Conservation (phyloP, 92 coral and sea anemone species). For the Isaurus tuberculatus region DNA sequence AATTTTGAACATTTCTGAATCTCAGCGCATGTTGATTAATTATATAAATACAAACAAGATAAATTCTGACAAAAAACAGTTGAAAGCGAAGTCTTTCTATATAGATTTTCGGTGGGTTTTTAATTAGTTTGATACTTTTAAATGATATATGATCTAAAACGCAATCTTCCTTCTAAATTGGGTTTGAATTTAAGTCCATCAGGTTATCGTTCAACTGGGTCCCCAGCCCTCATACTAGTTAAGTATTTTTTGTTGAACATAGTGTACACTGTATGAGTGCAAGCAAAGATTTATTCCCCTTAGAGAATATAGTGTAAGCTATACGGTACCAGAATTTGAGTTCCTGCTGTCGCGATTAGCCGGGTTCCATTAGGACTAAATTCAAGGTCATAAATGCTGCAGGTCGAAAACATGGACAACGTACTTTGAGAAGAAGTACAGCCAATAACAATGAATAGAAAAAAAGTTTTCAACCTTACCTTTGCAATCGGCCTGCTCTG, state of each 20-base stretch:
- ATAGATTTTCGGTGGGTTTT: not conserved
- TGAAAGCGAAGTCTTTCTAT: too few species aligned
- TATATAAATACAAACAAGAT: too few species aligned
- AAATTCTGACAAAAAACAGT: too few species aligned
- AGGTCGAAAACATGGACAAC: not conserved
- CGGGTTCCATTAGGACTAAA: constrained; percentile 87
- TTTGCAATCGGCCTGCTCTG: constrained; percentile 66
- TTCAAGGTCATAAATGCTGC: constrained; percentile 82
- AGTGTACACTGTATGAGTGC: not conserved
- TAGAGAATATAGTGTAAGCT: not conserved
- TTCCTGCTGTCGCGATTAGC: constrained; percentile 89
- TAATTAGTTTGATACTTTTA: not conserved
- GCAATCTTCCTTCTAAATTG: not conserved
- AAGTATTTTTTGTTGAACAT: constrained; percentile 22
- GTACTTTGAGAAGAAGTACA: not conserved
- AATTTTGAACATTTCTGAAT: not conserved
- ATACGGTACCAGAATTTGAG: constrained; percentile 77
- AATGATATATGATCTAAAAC: too few species aligned
- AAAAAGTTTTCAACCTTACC: constrained; percentile 55
- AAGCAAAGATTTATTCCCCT: not conserved
- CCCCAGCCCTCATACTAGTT: not conserved
- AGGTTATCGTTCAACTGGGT: not conserved
- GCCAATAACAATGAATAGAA: not conserved
- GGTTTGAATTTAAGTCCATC: not conserved
- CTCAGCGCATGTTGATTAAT: too few species aligned